Percentiles rank a stretch among this genome's conserved stretches.
Evolutionary conservation across 2,797 vertebrate species (phyloP).

Genomic region (Artibeus jamaicensis): DNA sequence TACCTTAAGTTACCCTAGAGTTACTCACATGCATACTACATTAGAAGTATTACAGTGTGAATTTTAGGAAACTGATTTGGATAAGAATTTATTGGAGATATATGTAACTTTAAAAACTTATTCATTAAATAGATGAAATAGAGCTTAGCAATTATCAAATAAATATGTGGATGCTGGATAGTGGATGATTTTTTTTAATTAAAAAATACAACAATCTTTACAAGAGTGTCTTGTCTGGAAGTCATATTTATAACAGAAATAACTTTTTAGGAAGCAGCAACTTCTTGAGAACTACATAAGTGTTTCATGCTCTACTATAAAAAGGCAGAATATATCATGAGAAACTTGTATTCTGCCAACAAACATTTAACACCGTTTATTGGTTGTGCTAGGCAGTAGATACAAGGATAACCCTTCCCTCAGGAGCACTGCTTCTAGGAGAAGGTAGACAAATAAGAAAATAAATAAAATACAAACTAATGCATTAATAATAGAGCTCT

Average conservation of each 20-base stretch:
- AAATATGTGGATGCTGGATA: background rate
- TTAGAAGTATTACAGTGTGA: background rate
- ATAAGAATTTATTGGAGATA: background rate
- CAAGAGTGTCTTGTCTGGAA: background rate
- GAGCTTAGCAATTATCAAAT: background rate
- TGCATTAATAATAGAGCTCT: background rate
- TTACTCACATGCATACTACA: background rate
- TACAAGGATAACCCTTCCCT: background rate
- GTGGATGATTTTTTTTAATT: background rate
- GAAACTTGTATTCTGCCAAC: background rate
- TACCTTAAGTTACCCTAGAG: background rate
- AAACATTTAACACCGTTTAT: background rate
- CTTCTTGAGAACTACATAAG: background rate
- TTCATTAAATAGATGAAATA: background rate
- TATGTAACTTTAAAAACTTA: background rate
- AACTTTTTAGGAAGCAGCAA: background rate
- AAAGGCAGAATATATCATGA: background rate
- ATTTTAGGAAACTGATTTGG: background rate
- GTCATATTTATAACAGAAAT: background rate
- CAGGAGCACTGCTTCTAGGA: background rate
- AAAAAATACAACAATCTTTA: slow-evolving; percentile 5
- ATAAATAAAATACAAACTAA: slow-evolving; percentile 21
- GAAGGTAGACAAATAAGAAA: background rate
- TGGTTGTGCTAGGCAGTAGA: background rate
- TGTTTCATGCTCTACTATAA: background rate